Evolutionary conservation across 2,888 invertebrate genomes (phyloP).

Genomic region (Drosophila fulvimacula): DNA sequence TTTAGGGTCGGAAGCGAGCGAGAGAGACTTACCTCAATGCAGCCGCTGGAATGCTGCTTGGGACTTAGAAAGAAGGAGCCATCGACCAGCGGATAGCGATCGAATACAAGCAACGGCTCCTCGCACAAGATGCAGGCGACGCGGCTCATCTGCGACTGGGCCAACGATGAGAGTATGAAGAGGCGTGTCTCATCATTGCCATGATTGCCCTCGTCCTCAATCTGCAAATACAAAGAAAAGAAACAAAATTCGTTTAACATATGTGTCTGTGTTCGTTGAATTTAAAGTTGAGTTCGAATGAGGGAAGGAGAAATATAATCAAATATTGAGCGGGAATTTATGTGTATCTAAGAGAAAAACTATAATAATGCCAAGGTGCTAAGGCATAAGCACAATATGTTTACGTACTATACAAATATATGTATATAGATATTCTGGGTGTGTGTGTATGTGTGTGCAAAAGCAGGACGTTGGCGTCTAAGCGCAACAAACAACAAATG

Average conservation of each 20-base stretch:
- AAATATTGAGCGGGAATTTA: conserved; percentile 33
- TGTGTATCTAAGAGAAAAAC: conserved; percentile 33
- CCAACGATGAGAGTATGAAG: conserved; percentile 97
- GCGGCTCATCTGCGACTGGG: conserved; percentile 94
- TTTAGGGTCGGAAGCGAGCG: conserved; percentile 2
- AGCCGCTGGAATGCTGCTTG: conserved; percentile 93
- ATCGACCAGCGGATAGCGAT: conserved; percentile 98
- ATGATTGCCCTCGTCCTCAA: conserved; percentile 99
- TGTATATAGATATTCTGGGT: not conserved
- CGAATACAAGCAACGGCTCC: conserved; percentile 95
- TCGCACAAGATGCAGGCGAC: conserved; percentile 95
- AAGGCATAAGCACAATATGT: conserved; percentile 55
- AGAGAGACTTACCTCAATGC: conserved; percentile 91
- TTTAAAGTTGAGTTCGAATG: conserved; percentile 13
- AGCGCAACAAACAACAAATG: conserved; percentile 60
- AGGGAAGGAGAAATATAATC: conserved; percentile 22
- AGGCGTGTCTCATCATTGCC: conserved; percentile 99
- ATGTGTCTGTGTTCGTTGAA: conserved; percentile 11
- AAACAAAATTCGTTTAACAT: conserved; percentile 23
- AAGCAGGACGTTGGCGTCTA: conserved; percentile 54
- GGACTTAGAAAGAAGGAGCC: conserved; percentile 99
- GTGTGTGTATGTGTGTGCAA: not conserved
- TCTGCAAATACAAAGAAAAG: conserved; percentile 87
- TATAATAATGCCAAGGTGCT: conserved; percentile 52
- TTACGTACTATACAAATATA: conserved; percentile 14